Evolutionary conservation across 2,888 invertebrate genomes (phyloP), one percentile per base, ranked within the genome.

Genomic region (Silvanus unidentatus): DNA sequence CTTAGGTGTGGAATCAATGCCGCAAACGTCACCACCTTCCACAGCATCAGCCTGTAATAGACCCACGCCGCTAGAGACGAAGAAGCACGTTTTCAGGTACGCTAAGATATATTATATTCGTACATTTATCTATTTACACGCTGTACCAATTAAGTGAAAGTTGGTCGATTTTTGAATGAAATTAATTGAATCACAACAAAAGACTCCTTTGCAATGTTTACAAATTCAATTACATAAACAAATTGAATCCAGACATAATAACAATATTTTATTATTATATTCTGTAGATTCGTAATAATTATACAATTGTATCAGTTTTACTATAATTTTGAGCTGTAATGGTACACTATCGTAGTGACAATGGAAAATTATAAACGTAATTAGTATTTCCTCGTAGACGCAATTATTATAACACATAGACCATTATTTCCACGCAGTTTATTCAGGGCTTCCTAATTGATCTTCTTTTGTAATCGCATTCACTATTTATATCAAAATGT

Each of bases 11-110:
- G 40, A 41, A 28, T 50, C 50, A 5, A 11, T 45, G 22, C 40
- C 45, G n/a, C 44, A 41, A n/a, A 49, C 49, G 5, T 51, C 53
- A n/a, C 43, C 40, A 6, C 42, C 46, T 12, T 45, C 46, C 29
- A n/a, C 27, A 11, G 16, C 27, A 48, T 32, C 32, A n/a, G 10
- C n/a, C 32, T 3, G 10, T 27, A 45, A 51, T 22, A 44, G 46
- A 39, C 50, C 62, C 2, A 62, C 62, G 5, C 68, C 68, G 30
- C 69, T 71, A 1, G 72, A 74, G 47, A 75, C 76, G 5, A 79
- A 77, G 53, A 68, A 62, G 13, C 71, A 68, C 41, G 68, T 70
- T 11, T 76, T 77, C 14, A 64, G 59, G 78, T 77, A 66, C 67
- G 68, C 57, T 5, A 11, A 11, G 22, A 22, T 3, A 22, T 22